Evolutionary conservation across 2,113 vertebrate species (phyloP).

Genomic region (Heliornis fulica): DNA sequence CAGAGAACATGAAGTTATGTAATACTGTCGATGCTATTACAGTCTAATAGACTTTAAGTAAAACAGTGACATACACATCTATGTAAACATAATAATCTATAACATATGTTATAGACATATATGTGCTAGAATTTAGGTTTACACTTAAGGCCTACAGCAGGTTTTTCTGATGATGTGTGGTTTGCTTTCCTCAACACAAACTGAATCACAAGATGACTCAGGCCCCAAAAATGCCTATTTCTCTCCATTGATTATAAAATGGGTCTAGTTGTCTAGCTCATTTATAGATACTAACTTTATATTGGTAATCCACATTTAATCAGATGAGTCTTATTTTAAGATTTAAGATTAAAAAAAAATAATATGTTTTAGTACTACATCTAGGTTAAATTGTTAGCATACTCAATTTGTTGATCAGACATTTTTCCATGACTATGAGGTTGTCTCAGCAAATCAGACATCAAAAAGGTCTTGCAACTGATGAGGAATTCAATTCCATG

Average conservation of each 20-base stretch:
- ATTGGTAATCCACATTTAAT: neutral
- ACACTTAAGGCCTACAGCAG: conserved; percentile 11
- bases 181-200: conserved; percentile 2
- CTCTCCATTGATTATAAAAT: neutral
- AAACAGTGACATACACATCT: conserved; percentile 26
- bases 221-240: neutral
- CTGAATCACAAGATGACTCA: conserved; percentile 57
- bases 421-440: neutral
- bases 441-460: neutral
- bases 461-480: neutral
- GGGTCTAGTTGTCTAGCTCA: neutral
- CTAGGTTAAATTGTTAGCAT: neutral
- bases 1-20: neutral
- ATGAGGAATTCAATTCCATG: neutral
- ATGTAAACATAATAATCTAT: conserved; percentile 19
- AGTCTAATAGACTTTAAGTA: conserved; percentile 22
- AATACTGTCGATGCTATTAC: conserved; percentile 8
- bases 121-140: conserved; percentile 38
- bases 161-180: neutral
- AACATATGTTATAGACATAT: conserved; percentile 37
- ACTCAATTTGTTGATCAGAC: neutral
- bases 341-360: neutral
- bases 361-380: neutral
- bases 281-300: neutral
- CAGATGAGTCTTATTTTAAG: neutral